phyloP scores from a whole-genome alignment of 2,888 invertebrate genomes.

The Chloroclystis v-ata region DNA sequence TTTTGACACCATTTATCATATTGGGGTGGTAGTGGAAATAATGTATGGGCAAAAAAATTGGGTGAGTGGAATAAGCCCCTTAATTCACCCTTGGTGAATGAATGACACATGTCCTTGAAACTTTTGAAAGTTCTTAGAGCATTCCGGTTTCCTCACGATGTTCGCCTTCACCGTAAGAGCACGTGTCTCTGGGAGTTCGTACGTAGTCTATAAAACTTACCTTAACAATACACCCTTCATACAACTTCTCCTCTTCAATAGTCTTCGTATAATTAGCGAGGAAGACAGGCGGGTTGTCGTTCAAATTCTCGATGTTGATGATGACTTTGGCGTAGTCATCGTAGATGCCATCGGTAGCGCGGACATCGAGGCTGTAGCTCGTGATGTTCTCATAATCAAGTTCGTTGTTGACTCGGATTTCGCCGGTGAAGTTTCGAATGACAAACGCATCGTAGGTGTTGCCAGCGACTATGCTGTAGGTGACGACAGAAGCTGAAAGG shows the following conservation, averaged over 20 bases:
- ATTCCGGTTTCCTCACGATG: too few relatives aligned
- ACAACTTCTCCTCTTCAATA: constrained; percentile 85
- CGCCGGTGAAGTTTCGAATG: constrained; percentile 90
- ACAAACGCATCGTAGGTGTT: constrained; percentile 91
- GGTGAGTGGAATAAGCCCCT: too few relatives aligned
- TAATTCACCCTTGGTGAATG: too few relatives aligned
- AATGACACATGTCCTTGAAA: too few relatives aligned
- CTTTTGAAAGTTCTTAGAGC: too few relatives aligned
- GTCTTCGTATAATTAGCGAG: constrained; percentile 83
- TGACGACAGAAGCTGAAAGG: constrained; percentile 84
- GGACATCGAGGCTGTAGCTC: constrained; percentile 89
- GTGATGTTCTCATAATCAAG: constrained; percentile 91
- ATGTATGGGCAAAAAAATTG: too few relatives aligned
- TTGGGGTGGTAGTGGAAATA: too few relatives aligned
- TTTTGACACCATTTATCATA: too few relatives aligned
- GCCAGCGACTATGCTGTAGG: constrained; percentile 92
- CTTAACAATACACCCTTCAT: constrained; percentile 83
- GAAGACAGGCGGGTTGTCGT: constrained; percentile 95
- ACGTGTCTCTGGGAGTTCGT: too few relatives aligned
- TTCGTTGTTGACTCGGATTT: constrained; percentile 86
- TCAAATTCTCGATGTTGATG: constrained; percentile 92
- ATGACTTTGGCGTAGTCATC: constrained; percentile 90
- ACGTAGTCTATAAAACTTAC: too few relatives aligned
- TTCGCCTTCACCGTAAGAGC: too few relatives aligned
- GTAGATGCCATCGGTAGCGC: constrained; percentile 90